These are phyloP conservation scores for Mormoops blainvillei DNA, from an alignment of 2,113 vertebrate genomes.

Conservation along the genomic window DNA sequence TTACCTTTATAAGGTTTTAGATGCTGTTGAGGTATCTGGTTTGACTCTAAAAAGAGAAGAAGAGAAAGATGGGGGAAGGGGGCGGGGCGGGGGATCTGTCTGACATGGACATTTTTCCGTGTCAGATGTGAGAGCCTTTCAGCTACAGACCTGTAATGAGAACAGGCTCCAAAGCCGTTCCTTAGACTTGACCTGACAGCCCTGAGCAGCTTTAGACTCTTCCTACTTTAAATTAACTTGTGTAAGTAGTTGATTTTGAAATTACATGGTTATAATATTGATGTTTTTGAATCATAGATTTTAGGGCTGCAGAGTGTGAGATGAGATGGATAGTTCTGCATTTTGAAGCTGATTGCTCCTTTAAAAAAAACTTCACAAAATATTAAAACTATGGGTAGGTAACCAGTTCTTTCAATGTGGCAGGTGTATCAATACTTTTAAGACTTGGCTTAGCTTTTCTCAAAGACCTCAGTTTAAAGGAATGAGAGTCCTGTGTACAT, in stretches of 20 bases:
- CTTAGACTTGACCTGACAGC: too few relatives aligned
- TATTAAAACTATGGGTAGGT: constrained; percentile 51
- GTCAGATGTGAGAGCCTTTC: background rate
- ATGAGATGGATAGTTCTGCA: background rate
- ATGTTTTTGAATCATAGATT: background rate
- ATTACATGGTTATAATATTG: background rate
- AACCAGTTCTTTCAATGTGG: constrained; percentile 45
- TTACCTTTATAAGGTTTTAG: background rate
- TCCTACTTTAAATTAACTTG: background rate
- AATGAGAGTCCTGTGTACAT: constrained; percentile 49
- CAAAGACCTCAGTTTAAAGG: constrained; percentile 68
- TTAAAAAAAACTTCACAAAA: constrained; percentile 22
- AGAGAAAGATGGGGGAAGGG: background rate
- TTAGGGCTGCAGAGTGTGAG: background rate
- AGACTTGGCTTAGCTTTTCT: constrained; percentile 68
- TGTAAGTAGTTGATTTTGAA: background rate
- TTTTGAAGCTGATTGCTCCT: background rate
- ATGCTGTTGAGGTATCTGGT: background rate
- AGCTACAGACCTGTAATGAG: background rate
- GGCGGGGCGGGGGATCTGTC: too few relatives aligned
- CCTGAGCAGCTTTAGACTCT: background rate
- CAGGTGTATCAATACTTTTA: constrained; percentile 66
- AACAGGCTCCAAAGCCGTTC: background rate
- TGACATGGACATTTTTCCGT: background rate
- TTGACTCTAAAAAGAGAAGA: background rate